A percentile compares a stretch with the other conserved stretches of the same genome.
These are phyloP conservation scores for Cydia strobilella DNA, from an alignment of 1,140 invertebrate species.

Conservation along the genomic window DNA sequence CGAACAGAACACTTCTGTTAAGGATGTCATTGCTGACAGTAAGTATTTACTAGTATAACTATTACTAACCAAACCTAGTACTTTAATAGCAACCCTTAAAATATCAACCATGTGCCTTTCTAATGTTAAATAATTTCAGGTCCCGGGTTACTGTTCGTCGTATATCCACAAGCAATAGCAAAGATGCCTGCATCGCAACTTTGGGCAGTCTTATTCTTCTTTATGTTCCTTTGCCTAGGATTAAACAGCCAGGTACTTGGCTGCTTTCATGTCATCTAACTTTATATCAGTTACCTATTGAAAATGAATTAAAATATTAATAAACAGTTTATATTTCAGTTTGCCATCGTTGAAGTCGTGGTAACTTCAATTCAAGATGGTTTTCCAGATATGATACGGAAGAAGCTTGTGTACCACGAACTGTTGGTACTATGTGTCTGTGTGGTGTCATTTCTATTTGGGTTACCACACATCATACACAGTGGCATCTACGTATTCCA, in stretches of 20 bases:
- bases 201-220: conserved; percentile 94
- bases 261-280: neutral
- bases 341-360: conserved; percentile 94
- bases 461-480: conserved; percentile 91
- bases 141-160: conserved; percentile 93
- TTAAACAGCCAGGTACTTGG: conserved; percentile 92
- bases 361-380: conserved; percentile 95
- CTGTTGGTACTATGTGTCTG: conserved; percentile 91
- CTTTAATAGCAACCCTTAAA: neutral
- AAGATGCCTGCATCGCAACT: conserved; percentile 93
- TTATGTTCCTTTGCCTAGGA: conserved; percentile 93
- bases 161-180: conserved; percentile 93
- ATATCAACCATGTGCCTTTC: neutral
- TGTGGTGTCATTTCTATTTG: conserved; percentile 89
- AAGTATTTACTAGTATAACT: conserved; percentile 64
- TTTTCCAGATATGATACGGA: conserved; percentile 91
- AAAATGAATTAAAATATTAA: conserved; percentile 6
- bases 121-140: conserved; percentile 79
- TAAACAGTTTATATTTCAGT: conserved; percentile 80
- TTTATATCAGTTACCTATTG: neutral
- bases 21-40: conserved; percentile 92
- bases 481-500: conserved; percentile 97
- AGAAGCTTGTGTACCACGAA: conserved; percentile 91
- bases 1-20: conserved; percentile 88
- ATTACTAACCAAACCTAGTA: too few species aligned